Conservation (phyloP, 1,140 invertebrate genomes). For the Heliconius congener region DNA sequence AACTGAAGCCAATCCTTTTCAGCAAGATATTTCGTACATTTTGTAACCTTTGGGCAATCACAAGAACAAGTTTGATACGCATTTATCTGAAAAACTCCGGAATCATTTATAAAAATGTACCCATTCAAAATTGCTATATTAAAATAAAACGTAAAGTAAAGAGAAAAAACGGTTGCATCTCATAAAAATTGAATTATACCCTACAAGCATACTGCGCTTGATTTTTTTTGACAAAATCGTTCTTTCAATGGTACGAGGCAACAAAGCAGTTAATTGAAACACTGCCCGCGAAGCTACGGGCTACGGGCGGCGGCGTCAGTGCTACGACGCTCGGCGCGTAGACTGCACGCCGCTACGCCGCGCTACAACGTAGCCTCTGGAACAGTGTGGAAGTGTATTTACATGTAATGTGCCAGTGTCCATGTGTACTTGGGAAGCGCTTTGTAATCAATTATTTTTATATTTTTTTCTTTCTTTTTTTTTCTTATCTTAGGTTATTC, state of each 20-base stretch:
- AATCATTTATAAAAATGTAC: neutral
- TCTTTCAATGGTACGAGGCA: slow-evolving; percentile 60
- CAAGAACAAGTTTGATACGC: neutral
- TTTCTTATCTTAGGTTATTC: slow-evolving; percentile 16
- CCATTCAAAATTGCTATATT: neutral
- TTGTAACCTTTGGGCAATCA: slow-evolving; percentile 13
- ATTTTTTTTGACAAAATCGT: slow-evolving; percentile 57
- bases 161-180: too few relatives aligned
- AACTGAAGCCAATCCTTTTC: slow-evolving; percentile 15
- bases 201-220: slow-evolving; percentile 28
- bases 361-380: slow-evolving; percentile 48
- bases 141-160: neutral
- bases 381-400: slow-evolving; percentile 54
- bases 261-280: slow-evolving; percentile 76
- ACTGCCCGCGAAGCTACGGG: slow-evolving; percentile 53
- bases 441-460: slow-evolving; percentile 36
- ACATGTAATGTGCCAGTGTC: slow-evolving; percentile 57
- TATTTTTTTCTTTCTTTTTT: slow-evolving; percentile 41
- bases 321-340: slow-evolving; percentile 68
- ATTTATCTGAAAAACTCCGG: neutral
- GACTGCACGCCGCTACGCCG: slow-evolving; percentile 58
- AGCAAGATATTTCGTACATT: slow-evolving; percentile 9
- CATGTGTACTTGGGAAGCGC: slow-evolving; percentile 57
- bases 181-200: slow-evolving; percentile 4
- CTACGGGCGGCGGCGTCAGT: slow-evolving; percentile 63